Evolutionary conservation across 2,888 invertebrate species (phyloP).

Genomic region (Caenorhabditis sp.): DNA sequence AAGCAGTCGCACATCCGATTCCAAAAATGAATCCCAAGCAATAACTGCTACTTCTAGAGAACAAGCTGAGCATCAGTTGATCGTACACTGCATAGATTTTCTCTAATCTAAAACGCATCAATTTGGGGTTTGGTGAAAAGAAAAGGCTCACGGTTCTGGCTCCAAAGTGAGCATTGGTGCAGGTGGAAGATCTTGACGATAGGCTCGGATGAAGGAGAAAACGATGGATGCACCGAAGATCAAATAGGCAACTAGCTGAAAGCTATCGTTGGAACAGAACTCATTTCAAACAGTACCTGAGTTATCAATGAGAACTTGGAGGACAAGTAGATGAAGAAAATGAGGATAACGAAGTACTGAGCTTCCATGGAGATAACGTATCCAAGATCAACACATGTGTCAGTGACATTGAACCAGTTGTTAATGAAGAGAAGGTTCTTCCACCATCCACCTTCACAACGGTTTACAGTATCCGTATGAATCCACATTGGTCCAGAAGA

Average conservation of each 20-base stretch:
- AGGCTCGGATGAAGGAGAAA: conserved; percentile 64
- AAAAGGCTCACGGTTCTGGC: conserved; percentile 64
- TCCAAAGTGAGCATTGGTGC: conserved; percentile 75
- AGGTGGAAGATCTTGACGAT: conserved; percentile 67
- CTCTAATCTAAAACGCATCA: conserved; percentile 35
- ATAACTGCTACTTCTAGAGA: conserved; percentile 63
- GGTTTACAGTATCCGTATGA: conserved; percentile 75
- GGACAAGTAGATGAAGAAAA: conserved; percentile 71
- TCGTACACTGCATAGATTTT: conserved; percentile 60
- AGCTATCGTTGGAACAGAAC: not conserved
- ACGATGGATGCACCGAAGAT: conserved; percentile 50
- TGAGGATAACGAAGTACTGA: conserved; percentile 77
- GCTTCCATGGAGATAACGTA: conserved; percentile 80
- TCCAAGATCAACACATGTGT: conserved; percentile 82
- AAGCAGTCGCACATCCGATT: conserved; percentile 64
- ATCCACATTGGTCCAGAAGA: conserved; percentile 83
- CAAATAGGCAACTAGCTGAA: conserved; percentile 54
- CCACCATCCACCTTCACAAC: conserved; percentile 81
- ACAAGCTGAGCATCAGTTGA: conserved; percentile 62
- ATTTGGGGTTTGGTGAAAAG: not conserved
- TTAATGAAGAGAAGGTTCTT: conserved; percentile 83
- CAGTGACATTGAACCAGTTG: conserved; percentile 79
- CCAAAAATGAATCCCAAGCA: conserved; percentile 75
- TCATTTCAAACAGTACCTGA: conserved; percentile 29
- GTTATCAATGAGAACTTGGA: conserved; percentile 47